Percentiles rank a stretch among this genome's conserved stretches.
phyloP scores from a whole-genome alignment of 2,888 invertebrate genomes.

The Beris morrisii region DNA sequence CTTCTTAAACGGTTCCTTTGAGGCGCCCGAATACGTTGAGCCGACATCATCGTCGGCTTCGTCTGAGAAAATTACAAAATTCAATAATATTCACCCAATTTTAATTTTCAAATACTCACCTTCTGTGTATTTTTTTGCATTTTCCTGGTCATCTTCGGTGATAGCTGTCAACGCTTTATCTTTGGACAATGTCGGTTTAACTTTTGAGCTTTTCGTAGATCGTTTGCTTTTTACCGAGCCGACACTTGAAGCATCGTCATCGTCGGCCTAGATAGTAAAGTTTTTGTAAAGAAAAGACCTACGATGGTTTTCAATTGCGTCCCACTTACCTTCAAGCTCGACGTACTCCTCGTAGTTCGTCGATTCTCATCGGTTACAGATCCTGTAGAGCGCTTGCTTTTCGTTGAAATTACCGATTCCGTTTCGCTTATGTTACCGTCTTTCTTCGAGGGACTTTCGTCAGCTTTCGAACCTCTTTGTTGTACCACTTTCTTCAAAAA shows the following conservation, averaged over 20 bases:
- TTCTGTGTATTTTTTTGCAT: constrained; percentile 3
- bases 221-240: constrained; percentile 20
- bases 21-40: constrained; percentile 11
- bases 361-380: constrained; percentile 38
- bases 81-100: background rate
- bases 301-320: background rate
- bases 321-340: constrained; percentile 1
- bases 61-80: constrained; percentile 6
- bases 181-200: background rate
- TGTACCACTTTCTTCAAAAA: constrained; percentile 8
- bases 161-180: constrained; percentile 19
- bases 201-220: constrained; percentile 14
- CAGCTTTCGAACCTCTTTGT: constrained; percentile 38
- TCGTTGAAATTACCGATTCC: constrained; percentile 44
- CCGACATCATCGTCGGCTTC: constrained; percentile 8
- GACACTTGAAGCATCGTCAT: constrained; percentile 22
- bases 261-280: constrained; percentile 5
- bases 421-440: constrained; percentile 44
- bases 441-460: constrained; percentile 32
- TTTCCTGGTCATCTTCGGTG: constrained; percentile 26
- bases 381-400: constrained; percentile 39
- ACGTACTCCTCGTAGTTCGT: constrained; percentile 42
- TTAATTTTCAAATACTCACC: background rate
- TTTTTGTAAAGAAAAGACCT: background rate
- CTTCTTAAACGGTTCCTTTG: constrained; percentile 4